Percentiles rank a stretch among this genome's conserved stretches.
These are phyloP conservation scores for Cyrtorhinus lividipennis DNA, from an alignment of 1,140 invertebrate genomes.

Conservation along the genomic window DNA sequence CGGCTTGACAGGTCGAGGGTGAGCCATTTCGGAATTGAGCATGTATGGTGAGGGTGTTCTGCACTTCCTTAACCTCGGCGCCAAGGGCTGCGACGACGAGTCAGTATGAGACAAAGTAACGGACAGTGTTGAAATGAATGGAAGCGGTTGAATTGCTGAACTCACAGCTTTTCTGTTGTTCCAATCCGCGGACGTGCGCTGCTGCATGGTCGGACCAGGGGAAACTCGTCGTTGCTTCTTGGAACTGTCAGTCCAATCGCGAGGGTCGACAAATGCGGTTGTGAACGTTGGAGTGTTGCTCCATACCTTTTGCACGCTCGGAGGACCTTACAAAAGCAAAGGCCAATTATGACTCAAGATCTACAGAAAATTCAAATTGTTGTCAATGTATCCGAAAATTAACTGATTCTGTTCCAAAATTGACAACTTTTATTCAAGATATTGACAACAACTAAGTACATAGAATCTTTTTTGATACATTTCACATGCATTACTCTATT, in stretches of 20 bases:
- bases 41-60: conserved; percentile 17
- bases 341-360: too few species aligned
- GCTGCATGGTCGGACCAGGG: neutral
- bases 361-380: too few species aligned
- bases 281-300: neutral
- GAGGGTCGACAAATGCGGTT: neutral
- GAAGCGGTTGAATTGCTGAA: neutral
- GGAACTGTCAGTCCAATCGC: neutral
- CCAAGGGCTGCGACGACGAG: too few species aligned
- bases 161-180: neutral
- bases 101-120: too few species aligned
- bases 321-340: neutral
- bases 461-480: too few species aligned
- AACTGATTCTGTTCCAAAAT: too few species aligned
- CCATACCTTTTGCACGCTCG: neutral
- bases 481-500: too few species aligned
- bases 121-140: too few species aligned
- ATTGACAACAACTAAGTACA: too few species aligned
- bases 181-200: neutral
- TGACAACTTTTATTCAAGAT: too few species aligned
- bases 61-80: conserved; percentile 12
- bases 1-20: neutral
- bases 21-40: conserved; percentile 7
- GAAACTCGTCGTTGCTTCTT: neutral
- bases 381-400: too few species aligned